Evolutionary conservation across 2,888 invertebrate species (phyloP).

Genomic region (Agapostemon virescens): DNA sequence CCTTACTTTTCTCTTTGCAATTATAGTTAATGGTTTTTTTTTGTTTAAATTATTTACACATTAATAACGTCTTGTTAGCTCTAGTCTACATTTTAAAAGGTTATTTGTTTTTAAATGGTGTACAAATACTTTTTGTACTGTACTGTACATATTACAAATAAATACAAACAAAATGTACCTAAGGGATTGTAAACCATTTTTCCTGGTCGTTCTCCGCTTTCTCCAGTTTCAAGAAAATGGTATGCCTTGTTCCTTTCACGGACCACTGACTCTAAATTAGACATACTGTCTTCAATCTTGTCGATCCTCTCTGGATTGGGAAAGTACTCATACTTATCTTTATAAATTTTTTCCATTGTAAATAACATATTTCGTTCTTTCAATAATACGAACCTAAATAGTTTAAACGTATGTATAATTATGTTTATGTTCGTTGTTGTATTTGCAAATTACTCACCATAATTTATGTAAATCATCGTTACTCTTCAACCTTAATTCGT

Average conservation of each 20-base stretch:
- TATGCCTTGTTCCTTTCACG: constrained; percentile 96
- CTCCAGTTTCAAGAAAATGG: constrained; percentile 93
- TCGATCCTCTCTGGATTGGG: constrained; percentile 96
- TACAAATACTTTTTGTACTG: too few relatives aligned
- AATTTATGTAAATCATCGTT: constrained; percentile 97
- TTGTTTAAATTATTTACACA: too few relatives aligned
- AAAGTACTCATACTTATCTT: constrained; percentile 85
- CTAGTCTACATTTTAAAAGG: too few relatives aligned
- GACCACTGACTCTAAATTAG: constrained; percentile 93
- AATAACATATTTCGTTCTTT: constrained; percentile 98
- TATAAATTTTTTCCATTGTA: constrained; percentile 95
- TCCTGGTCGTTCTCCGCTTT: constrained; percentile 89
- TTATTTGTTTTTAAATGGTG: too few relatives aligned
- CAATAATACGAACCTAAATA: constrained; percentile 87
- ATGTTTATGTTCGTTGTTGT: background rate
- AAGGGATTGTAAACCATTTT: constrained; percentile 83
- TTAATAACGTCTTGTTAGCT: too few relatives aligned
- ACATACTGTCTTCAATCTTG: constrained; percentile 97
- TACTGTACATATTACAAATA: too few relatives aligned
- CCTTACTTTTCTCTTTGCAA: too few relatives aligned
- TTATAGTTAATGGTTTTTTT: too few relatives aligned
- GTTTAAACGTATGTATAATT: background rate
- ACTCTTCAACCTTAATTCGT: constrained; percentile 96
- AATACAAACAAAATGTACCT: constrained; percentile 78
- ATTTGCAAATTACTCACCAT: constrained; percentile 85